Evolutionary conservation across 2,888 invertebrate genomes (phyloP).

Genomic region (Pristionchus mayeri): DNA sequence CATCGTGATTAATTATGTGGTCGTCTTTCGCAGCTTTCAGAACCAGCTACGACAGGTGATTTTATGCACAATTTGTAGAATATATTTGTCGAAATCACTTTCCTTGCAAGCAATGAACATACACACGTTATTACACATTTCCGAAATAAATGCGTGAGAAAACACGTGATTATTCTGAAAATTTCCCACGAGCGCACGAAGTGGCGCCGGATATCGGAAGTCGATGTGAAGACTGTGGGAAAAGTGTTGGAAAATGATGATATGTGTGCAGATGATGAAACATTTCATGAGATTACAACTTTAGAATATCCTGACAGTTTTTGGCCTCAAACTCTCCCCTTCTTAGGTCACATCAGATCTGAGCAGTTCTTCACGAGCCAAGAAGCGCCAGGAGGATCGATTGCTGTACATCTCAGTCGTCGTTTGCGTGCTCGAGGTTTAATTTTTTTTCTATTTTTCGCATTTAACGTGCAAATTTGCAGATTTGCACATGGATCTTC

Average conservation of each 20-base stretch:
- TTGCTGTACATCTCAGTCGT: slow-evolving; percentile 12
- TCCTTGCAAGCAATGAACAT: too few species aligned
- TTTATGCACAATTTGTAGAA: too few species aligned
- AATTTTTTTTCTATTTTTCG: too few species aligned
- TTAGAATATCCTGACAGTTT: too few species aligned
- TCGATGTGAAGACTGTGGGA: neutral
- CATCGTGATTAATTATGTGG: slow-evolving; percentile 26
- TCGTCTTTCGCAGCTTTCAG: slow-evolving; percentile 29
- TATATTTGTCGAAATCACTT: neutral
- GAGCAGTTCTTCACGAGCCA: neutral
- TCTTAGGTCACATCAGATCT: neutral
- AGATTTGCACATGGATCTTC: neutral
- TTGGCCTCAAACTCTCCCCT: too few species aligned
- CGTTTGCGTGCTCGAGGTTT: slow-evolving; percentile 9
- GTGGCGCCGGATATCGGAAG: neutral
- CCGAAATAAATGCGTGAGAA: too few species aligned
- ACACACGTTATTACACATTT: too few species aligned
- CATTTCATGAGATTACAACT: too few species aligned
- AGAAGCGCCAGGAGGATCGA: slow-evolving; percentile 20
- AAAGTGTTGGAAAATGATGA: neutral
- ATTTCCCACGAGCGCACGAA: neutral
- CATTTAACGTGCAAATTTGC: neutral
- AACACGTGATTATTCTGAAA: neutral
- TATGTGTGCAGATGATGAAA: neutral
- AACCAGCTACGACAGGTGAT: slow-evolving; percentile 12